Evolutionary conservation across 2,797 vertebrate species (phyloP), one percentile per base, ranked within the genome.

Genomic region (Synaphobranchus kaupii): DNA sequence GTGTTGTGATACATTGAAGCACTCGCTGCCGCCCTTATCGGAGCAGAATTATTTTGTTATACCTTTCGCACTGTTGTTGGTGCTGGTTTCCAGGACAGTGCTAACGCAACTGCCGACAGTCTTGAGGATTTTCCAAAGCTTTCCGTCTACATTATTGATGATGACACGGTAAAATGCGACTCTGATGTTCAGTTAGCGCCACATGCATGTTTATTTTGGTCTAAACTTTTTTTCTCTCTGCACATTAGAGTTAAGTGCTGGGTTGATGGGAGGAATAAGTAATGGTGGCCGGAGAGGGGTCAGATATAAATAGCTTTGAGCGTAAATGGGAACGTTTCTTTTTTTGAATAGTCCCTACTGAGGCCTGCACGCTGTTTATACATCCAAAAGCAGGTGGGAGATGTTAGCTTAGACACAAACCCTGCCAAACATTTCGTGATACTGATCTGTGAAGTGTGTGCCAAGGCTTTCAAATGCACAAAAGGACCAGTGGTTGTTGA

Each of bases 91-190:
- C 47, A 86, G n/a, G 85, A 81, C 58, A 58, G 84, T 71, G 73
- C 85, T 89, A 87, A 86, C 68, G 84, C 86, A 87, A 84, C 84
- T 60, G 22, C 31, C 84, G 52, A 83, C 85, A 86, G 83, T 88
- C 88, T 86, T 50, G 34, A 44, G 25, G 63, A 52, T 48, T 83
- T 63, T 81, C 31, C 68, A 63, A 31, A 52, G 80, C 50, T 54
- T 52, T n/a, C 25, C 56, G 25, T n/a, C 47, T 68, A 76, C 66
- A 58, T 63, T 81, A 56, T 71, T 84, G 71, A 60, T 84, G 71
- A 47, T 80, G 68, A n/a, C 44, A 47, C 54, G 15, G 44, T 80
- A 50, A 66, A 48, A 80, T 48, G 48, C 71, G 66, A 78, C 81
- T 84, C 56, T 73, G 56, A 84, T 66, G 52, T 78, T 48, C 56